Percentiles rank a stretch among this genome's conserved stretches.
phyloP scores from a whole-genome alignment of 2,888 invertebrate genomes.

The Halictus quadricinctus region DNA sequence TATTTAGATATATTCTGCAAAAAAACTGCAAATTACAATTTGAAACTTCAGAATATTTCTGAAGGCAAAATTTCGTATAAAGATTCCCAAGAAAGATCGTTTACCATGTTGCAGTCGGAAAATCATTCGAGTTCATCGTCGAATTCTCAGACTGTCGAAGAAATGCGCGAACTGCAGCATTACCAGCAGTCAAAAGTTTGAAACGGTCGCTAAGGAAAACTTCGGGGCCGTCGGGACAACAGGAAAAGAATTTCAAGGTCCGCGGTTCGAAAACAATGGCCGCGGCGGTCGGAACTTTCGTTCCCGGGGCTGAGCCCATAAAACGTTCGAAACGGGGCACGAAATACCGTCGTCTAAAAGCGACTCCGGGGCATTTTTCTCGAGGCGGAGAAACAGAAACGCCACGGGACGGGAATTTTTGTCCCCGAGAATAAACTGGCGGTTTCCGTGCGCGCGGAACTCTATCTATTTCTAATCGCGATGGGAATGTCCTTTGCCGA shows the following conservation, averaged over 20 bases:
- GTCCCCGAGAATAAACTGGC: constrained; percentile 30
- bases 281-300: background rate
- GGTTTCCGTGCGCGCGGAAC: constrained; percentile 12
- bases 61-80: too few relatives aligned
- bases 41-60: background rate
- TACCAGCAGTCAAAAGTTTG: background rate
- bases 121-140: background rate
- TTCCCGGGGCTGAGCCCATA: background rate
- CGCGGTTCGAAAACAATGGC: constrained; percentile 13
- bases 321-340: constrained; percentile 36
- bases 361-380: constrained; percentile 24
- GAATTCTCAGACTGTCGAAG: background rate
- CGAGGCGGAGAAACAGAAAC: background rate
- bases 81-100: background rate
- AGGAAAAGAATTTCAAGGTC: constrained; percentile 25
- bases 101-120: background rate
- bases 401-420: constrained; percentile 14
- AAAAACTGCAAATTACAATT: too few relatives aligned
- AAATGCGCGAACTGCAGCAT: background rate
- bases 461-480: constrained; percentile 60
- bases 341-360: constrained; percentile 27
- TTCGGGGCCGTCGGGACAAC: background rate
- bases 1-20: too few relatives aligned
- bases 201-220: background rate
- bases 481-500: constrained; percentile 42